Conservation (phyloP, 2,113 vertebrate genomes). For the Myotis yumanensis region DNA sequence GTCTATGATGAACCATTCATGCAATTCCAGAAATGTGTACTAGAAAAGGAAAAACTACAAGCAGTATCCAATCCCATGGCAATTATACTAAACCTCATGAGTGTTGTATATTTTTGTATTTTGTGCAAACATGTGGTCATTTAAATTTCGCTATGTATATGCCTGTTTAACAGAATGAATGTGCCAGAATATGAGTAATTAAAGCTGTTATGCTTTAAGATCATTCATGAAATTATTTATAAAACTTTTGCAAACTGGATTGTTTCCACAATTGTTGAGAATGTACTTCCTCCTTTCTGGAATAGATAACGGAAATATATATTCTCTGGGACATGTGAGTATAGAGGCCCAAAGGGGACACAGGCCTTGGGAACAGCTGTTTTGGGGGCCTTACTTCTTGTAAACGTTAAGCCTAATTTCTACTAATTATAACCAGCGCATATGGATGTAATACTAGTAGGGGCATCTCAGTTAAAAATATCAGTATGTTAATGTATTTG, state of each 20-base stretch:
- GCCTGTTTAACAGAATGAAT: not conserved
- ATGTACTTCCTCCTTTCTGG: not conserved
- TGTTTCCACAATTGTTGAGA: conserved; percentile 25
- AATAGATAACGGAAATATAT: conserved; percentile 1
- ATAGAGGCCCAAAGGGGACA: conserved; percentile 34
- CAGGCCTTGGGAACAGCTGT: conserved; percentile 41
- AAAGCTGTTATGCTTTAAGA: not conserved
- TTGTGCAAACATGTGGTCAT: not conserved
- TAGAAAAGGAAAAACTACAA: conserved; percentile 10
- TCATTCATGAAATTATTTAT: conserved; percentile 33
- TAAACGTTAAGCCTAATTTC: conserved; percentile 67
- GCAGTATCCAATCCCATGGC: not conserved
- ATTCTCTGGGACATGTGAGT: conserved; percentile 8
- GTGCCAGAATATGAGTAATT: not conserved
- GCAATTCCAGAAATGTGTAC: not conserved
- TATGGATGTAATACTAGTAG: conserved; percentile 65
- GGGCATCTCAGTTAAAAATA: conserved; percentile 55
- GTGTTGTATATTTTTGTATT: not conserved
- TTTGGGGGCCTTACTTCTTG: not conserved
- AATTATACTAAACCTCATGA: not conserved
- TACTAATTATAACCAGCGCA: conserved; percentile 55
- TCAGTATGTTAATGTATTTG: conserved; percentile 45
- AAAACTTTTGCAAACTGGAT: conserved; percentile 15
- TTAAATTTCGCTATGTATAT: not conserved
- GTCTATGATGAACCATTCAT: conserved; percentile 11